Base-by-base conservation (phyloP, 2,888 invertebrate genomes). In the Caenorhabditis sinica region DNA sequence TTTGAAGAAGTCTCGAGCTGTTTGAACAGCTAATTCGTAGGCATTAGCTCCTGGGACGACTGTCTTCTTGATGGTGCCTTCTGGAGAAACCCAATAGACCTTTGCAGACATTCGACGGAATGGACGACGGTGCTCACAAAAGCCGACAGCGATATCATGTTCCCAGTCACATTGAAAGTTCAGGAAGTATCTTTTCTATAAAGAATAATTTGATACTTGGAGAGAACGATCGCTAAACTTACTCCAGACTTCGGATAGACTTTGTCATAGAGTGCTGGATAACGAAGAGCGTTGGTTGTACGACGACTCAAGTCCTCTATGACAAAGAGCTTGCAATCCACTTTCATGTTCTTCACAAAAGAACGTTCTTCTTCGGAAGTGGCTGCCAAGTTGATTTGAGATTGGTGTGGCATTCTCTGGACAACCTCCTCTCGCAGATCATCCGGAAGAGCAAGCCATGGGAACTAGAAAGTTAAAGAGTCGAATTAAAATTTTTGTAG, bases 101-200 rank as follows among this genome's bases (percentile, higher is more conserved):
- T 69, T 69, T 6, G 77, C 43, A n/a, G 69, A 49, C 5, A 15
- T 13, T 25, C 30, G 30, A 20, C 36, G 45, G 30, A 77, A 63
- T 20, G 77, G 61, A 40, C 77, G 77, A 36, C 69, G 69, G 23
- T 69, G 69, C 25, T 77, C 77, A 60, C 77, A 77, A 53, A 77
- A 77, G 51, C 61, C 58, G 25, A 77, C 45, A 3, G 77, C 77
- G 33, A 77, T 77, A 28, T 77, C 77, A 8, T 77, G 77, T 15
- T 61, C 36, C 77, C 77, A 77, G 17, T 77, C 77, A 60, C 77
- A 77, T 3, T 69, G n/a, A 28, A 77, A 77, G 40, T 77, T 77
- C 15, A 77, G 17, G 43, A 77, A 77, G 53, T 51, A 77, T 20
- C 53, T 33, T 28, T 69, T 77, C 74, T 75, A 49, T 40, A 75